Conservation (phyloP, 2,888 invertebrate genomes). For the Aleiodes testaceus region DNA sequence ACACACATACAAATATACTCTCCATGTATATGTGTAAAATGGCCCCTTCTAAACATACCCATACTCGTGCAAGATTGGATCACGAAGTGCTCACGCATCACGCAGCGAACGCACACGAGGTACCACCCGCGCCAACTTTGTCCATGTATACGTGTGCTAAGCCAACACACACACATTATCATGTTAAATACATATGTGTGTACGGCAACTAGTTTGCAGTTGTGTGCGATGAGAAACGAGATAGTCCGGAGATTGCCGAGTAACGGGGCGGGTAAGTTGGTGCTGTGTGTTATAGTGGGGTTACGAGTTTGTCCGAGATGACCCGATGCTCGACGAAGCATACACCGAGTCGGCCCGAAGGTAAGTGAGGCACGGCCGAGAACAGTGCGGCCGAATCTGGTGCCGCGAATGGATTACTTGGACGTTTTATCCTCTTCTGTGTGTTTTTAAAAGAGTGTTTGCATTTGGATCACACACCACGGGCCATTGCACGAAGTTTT, state of each 20-base stretch:
- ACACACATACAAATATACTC: background rate
- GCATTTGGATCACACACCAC: too few relatives aligned
- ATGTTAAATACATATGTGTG: background rate
- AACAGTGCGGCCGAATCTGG: constrained; percentile 60
- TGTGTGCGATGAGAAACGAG: constrained; percentile 7
- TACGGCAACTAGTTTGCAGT: background rate
- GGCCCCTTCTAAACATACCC: constrained; percentile 17
- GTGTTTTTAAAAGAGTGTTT: constrained; percentile 43
- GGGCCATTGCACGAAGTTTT: too few relatives aligned
- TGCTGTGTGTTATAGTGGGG: constrained; percentile 54
- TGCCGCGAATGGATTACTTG: constrained; percentile 75
- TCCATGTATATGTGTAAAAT: background rate
- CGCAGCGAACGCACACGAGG: background rate
- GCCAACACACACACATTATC: background rate
- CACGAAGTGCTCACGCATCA: constrained; percentile 28
- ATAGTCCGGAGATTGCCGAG: constrained; percentile 49
- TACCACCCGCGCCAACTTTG: constrained; percentile 5
- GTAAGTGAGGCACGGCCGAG: constrained; percentile 54
- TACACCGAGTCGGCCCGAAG: constrained; percentile 49
- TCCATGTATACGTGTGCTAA: background rate
- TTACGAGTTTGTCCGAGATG: constrained; percentile 63
- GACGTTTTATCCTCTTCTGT: constrained; percentile 50
- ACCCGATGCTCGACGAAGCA: constrained; percentile 73
- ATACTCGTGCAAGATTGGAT: constrained; percentile 14
- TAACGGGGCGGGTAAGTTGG: constrained; percentile 41